Base-by-base conservation (phyloP, 2,113 vertebrate species). In the Protomyctophum bolini region DNA sequence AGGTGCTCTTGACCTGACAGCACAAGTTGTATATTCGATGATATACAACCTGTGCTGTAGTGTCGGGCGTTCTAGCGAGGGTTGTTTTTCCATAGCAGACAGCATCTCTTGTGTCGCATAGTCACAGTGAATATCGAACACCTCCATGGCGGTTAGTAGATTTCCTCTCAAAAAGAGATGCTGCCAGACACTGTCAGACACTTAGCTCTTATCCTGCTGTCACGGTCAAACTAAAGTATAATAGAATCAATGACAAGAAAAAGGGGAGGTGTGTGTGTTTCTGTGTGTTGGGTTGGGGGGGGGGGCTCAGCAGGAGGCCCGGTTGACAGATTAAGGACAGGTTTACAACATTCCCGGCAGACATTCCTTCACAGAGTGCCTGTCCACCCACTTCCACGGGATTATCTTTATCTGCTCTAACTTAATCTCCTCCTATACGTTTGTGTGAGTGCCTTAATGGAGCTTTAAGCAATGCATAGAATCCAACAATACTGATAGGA, bases 291-390 rank as follows among this genome's bases (percentile, higher is more conserved):
- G 33, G 33, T 33, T 2, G 65, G n/a, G 28, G 33, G 6, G 10
- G 45, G 10, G 63, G 49, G 10, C 55, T 46, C 21, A 29, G 47
- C 62, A 12, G 57, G 74, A 63, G 68, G 82, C 56, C 63, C 63
- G 64, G 66, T 55, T 84, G 80, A 81, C 83, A 76, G 81, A 85
- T 85, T 83, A 80, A 83, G 63, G 70, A 67, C 79, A 70, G 68
- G 72, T 83, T 73, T 77, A 82, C 77, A 68, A 33, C 76, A 60
- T 60, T 75, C 67, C 14, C 11, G 54, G 67, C 72, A 69, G 54
- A 62, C 72, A 77, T 76, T 75, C 58, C 70, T 69, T 10, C 6
- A n/a, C 59, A 14, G 12, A 7, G 12, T n/a, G 21, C 15, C 6
- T 29, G 55, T 67, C 66, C 77, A 66, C 58, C 66, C 77, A 66